Evolutionary conservation across 2,888 invertebrate genomes (phyloP).

Genomic region (Congeria kusceri): DNA sequence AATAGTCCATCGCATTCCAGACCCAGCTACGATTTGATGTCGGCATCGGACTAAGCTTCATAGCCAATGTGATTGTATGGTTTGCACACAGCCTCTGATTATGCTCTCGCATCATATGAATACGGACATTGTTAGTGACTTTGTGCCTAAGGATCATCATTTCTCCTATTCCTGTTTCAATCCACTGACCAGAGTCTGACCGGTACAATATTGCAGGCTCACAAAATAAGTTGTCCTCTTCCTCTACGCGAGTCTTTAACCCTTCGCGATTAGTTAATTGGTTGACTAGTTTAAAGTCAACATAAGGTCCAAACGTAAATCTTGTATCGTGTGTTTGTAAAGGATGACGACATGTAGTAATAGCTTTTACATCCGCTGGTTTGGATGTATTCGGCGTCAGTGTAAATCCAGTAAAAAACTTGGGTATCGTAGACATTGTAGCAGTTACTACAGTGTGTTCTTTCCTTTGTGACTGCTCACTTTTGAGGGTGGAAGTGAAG

Average conservation of each 20-base stretch:
- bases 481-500: no score
- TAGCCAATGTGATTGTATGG: constrained; percentile 91
- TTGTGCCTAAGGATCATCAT: constrained; percentile 90
- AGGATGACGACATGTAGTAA: no score
- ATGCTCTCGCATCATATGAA: constrained; percentile 96
- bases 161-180: constrained; percentile 94
- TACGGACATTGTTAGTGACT: constrained; percentile 88
- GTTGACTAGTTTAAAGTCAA: constrained; percentile 92
- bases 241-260: constrained; percentile 95
- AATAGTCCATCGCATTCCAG: constrained; percentile 89
- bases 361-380: no score
- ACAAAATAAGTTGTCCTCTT: constrained; percentile 91
- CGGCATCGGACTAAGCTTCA: constrained; percentile 89
- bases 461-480: no score
- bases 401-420: no score
- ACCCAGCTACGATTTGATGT: constrained; percentile 87
- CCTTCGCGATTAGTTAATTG: constrained; percentile 92
- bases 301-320: constrained; percentile 84
- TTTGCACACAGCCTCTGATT: constrained; percentile 96
- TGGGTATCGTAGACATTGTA: no score
- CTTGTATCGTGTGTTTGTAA: no score
- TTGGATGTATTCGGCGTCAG: no score
- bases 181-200: constrained; percentile 93
- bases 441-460: no score
- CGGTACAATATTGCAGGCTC: constrained; percentile 94